These are phyloP conservation scores for Epinephelus coioides DNA, from an alignment of 2,797 vertebrate genomes.

Conservation along the genomic window DNA sequence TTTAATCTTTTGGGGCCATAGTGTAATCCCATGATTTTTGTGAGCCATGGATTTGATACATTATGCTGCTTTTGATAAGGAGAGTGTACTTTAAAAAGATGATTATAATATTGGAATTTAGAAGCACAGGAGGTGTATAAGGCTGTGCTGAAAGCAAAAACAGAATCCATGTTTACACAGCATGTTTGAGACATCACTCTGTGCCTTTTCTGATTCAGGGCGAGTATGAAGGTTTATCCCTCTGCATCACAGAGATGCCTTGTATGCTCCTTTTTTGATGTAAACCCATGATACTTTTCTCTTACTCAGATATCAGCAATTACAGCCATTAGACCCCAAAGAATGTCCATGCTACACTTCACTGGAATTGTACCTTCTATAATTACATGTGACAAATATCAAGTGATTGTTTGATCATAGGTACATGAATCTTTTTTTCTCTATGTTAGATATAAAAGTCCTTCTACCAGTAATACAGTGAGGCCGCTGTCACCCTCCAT, in stretches of 20 bases:
- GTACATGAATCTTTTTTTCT: neutral
- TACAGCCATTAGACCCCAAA: neutral
- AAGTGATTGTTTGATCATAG: neutral
- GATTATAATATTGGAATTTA: slow-evolving; percentile 61
- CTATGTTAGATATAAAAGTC: slow-evolving; percentile 11
- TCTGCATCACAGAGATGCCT: neutral
- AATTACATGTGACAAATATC: no score
- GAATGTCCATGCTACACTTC: neutral
- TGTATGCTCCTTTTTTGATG: neutral
- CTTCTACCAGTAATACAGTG: neutral
- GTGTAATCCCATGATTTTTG: slow-evolving; percentile 79
- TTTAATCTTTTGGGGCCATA: slow-evolving; percentile 76
- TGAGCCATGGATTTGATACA: slow-evolving; percentile 74
- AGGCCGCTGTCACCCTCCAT: slow-evolving; percentile 1
- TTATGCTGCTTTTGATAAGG: slow-evolving; percentile 65
- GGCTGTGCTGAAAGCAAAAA: slow-evolving; percentile 27
- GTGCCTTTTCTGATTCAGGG: slow-evolving; percentile 17
- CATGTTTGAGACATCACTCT: neutral
- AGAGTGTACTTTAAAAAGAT: slow-evolving; percentile 61
- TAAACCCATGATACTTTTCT: neutral
- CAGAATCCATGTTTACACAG: slow-evolving; percentile 8
- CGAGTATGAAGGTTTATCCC: neutral
- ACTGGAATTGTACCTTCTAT: no score
- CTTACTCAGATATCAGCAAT: neutral
- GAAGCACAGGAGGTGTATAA: slow-evolving; percentile 25